Evolutionary conservation across 1,140 invertebrate species (phyloP).

Genomic region (Habropoda laboriosa): DNA sequence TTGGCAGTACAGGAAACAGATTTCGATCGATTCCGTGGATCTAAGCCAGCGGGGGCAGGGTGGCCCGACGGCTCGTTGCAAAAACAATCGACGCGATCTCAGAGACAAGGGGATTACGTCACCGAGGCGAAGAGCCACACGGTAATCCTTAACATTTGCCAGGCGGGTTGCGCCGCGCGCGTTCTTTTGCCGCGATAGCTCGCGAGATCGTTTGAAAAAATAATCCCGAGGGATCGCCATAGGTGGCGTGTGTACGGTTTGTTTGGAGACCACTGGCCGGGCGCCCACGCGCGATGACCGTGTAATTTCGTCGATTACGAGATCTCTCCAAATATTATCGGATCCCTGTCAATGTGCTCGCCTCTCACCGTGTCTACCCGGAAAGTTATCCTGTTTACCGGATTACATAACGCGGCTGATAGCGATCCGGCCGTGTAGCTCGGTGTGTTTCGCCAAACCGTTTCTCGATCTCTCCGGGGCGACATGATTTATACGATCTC

Average conservation of each 20-base stretch:
- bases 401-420: conserved; percentile 32
- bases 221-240: conserved; percentile 61
- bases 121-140: background rate
- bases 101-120: conserved; percentile 49
- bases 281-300: conserved; percentile 54
- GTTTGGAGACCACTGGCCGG: conserved; percentile 53
- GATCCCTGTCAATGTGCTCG: conserved; percentile 42
- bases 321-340: conserved; percentile 48
- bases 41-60: background rate
- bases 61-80: background rate
- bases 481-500: no score
- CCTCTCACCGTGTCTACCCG: conserved; percentile 19
- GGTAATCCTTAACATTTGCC: conserved; percentile 56
- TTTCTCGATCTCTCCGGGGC: no score
- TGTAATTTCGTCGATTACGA: conserved; percentile 63
- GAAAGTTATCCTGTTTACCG: conserved; percentile 26
- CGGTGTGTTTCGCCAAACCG: background rate
- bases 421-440: background rate
- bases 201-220: conserved; percentile 63
- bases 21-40: background rate
- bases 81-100: conserved; percentile 32
- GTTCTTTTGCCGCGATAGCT: conserved; percentile 7
- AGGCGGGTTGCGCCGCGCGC: conserved; percentile 19
- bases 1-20: background rate
- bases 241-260: conserved; percentile 56